Base-by-base conservation (phyloP, 2,797 vertebrate species). In the Chloroceryle amazona region DNA sequence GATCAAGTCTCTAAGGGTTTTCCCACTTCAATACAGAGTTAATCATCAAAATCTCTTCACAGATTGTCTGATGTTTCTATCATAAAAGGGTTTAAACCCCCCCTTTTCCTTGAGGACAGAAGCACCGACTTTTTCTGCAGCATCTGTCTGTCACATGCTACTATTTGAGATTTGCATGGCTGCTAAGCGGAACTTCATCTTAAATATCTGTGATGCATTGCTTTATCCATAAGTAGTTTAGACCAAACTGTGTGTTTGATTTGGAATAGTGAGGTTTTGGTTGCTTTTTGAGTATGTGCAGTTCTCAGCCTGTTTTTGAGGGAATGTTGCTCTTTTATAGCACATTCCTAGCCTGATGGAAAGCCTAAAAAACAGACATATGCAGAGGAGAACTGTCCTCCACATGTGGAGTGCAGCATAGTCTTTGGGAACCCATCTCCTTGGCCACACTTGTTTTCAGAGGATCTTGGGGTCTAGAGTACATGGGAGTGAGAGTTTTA, bases 21-120 rank as follows among this genome's bases (percentile, higher is more conserved):
- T 73, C n/a, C 39, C 13, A 14, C 73, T 93, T 90, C 60, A 93
- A 35, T 78, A 44, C 49, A 41, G 52, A 81, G 51, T 92, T 79
- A 90, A 88, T 70, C 52, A 86, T 73, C 66, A 91, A 63, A 92
- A 76, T 75, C 17, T 81, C 73, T 81, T 92, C 90, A 90, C 55
- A 76, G 78, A 35, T 42, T 81, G 44, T 35, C 39, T 72, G 82
- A 86, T 75, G 60, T 75, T 81, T 47, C 66, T 75, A 31, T 89
- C 47, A 60, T 73, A 63, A 89, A 88, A 84, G 62, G 62, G 13
- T 60, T 93, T 92, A 93, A 92, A 87, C 3, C 11, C 11, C 13
- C 47, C 16, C 6, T 81, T 84, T 94, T 89, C 66, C 90, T 90
- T 70, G 88, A 73, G 90, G 85, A 78, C 65, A 86, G 92, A 79